Conservation (phyloP, 2,113 vertebrate genomes). For the Ia io region DNA sequence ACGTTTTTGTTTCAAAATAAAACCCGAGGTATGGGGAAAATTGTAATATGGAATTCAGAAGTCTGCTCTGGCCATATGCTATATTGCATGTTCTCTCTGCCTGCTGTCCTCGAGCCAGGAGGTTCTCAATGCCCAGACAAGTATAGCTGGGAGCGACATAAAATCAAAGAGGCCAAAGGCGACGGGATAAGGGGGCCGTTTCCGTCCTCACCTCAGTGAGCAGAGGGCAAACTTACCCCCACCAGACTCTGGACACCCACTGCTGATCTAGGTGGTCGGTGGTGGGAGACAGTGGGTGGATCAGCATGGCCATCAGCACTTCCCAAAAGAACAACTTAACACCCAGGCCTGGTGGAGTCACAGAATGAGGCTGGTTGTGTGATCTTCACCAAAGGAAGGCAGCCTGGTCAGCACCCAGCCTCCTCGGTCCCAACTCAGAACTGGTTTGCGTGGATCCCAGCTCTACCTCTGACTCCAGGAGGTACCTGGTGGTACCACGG, state of each 20-base stretch:
- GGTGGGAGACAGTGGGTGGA: neutral
- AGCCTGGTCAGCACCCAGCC: neutral
- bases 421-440: neutral
- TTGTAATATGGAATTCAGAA: slow-evolving; percentile 37
- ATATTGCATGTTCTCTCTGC: neutral
- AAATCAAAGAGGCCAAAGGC: neutral
- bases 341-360: neutral
- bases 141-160: neutral
- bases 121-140: neutral
- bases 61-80: neutral
- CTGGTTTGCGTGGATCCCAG: neutral
- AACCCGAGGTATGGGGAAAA: neutral
- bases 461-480: neutral
- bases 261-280: rapidly evolving
- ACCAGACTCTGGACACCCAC: neutral
- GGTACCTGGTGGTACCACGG: neutral
- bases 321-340: neutral
- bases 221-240: neutral
- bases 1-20: slow-evolving; percentile 64
- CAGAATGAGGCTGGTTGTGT: neutral
- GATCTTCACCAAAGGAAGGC: neutral
- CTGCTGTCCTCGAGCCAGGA: neutral
- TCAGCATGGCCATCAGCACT: no score
- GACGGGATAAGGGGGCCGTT: no score
- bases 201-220: neutral